phyloP scores from a whole-genome alignment of 2,797 vertebrate species.

The Melopsittacus undulatus region DNA sequence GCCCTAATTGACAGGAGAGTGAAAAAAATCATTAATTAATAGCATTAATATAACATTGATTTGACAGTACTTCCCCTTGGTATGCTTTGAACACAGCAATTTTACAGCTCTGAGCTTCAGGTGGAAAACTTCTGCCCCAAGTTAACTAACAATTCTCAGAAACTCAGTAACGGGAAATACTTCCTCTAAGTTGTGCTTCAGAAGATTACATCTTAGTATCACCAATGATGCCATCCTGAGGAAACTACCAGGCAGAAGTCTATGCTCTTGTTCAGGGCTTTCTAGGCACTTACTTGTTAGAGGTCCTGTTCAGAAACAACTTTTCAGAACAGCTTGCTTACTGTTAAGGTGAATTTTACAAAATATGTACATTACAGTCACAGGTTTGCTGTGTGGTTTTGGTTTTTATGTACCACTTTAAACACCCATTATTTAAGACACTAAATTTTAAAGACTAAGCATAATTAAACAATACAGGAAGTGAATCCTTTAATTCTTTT shows the following conservation, averaged over 20 bases:
- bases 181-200: not conserved
- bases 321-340: not conserved
- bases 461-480: not conserved
- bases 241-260: not conserved
- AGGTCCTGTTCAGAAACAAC: not conserved
- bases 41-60: not conserved
- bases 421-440: not conserved
- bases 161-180: not conserved
- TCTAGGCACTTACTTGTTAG: not conserved
- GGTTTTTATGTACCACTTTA: not conserved
- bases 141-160: not conserved
- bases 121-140: not conserved
- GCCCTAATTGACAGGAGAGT: conserved; percentile 55
- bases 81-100: not conserved
- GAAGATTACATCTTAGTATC: not conserved
- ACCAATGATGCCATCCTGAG: not conserved
- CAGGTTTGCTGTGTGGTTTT: not conserved
- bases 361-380: not conserved
- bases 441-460: not conserved
- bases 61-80: not conserved
- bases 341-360: not conserved
- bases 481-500: not conserved
- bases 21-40: not conserved
- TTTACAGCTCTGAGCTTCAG: not conserved
- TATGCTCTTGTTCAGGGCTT: not conserved